phyloP scores from a whole-genome alignment of 1,140 invertebrate species.

The Temnothorax nylanderi region DNA sequence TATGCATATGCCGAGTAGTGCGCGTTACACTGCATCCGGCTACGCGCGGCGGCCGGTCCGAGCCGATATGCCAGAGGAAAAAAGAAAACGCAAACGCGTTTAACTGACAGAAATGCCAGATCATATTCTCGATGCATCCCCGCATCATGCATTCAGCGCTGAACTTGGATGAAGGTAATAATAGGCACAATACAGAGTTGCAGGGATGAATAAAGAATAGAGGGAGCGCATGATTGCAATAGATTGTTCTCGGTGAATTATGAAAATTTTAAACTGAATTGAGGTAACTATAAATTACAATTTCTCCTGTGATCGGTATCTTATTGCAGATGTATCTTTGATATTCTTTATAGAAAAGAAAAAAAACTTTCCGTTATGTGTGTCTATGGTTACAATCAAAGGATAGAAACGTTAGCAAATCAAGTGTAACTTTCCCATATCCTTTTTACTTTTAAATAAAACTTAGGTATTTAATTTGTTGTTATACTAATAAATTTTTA shows the following conservation, averaged over 20 bases:
- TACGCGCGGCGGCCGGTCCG: not conserved
- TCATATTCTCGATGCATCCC: constrained; percentile 21
- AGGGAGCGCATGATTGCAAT: not conserved
- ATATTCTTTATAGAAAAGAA: not conserved
- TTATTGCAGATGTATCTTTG: not conserved
- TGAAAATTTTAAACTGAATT: not conserved
- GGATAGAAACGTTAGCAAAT: not conserved
- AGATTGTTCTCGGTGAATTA: not conserved
- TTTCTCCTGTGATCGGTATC: not conserved
- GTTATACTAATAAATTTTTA: not conserved
- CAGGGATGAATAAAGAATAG: constrained; percentile 16
- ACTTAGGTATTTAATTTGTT: not conserved
- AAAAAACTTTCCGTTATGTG: not conserved
- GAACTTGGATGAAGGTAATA: constrained; percentile 1
- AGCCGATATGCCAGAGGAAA: not conserved
- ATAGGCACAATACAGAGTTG: constrained; percentile 17
- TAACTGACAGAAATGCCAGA: constrained; percentile 54
- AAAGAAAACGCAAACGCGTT: constrained; percentile 46
- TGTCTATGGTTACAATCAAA: not conserved
- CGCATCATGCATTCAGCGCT: not conserved
- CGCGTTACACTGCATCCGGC: constrained; percentile 20
- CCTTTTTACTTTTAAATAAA: not conserved
- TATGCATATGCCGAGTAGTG: constrained; percentile 25
- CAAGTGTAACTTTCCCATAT: not conserved
- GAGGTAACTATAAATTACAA: not conserved